A percentile compares a stretch with the other conserved stretches of the same genome.
Evolutionary conservation across 2,113 vertebrate species (phyloP).

Genomic region (Gopherus flavomarginatus): DNA sequence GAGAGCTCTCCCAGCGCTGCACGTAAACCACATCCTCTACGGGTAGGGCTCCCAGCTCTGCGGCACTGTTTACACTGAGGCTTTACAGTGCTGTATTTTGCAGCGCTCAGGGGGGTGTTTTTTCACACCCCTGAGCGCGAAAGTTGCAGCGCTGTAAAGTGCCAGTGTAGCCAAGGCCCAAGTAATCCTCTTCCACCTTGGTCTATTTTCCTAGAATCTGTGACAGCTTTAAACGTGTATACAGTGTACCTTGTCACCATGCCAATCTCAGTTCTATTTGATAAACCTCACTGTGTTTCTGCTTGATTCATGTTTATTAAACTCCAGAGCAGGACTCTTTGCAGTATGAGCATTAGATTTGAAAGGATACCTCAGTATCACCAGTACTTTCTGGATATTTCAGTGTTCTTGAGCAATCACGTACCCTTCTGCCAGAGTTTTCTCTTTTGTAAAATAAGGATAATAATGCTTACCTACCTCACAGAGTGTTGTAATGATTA

Average conservation of each 20-base stretch:
- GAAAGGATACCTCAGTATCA: neutral
- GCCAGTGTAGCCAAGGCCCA: neutral
- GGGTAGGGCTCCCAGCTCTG: too few species aligned
- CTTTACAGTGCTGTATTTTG: too few species aligned
- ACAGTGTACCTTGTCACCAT: neutral
- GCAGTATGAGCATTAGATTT: neutral
- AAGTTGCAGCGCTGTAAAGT: too few species aligned
- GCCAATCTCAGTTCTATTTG: constrained; percentile 10
- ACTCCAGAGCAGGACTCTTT: constrained; percentile 4
- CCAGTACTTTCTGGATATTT: constrained; percentile 33
- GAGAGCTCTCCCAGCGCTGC: too few species aligned
- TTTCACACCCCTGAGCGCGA: too few species aligned
- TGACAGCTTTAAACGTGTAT: constrained; percentile 37
- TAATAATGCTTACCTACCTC: constrained; percentile 44
- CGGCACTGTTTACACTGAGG: too few species aligned
- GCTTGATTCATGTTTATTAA: constrained; percentile 54
- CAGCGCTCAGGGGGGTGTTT: too few species aligned
- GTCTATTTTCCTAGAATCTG: constrained; percentile 8
- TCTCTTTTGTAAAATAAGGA: neutral
- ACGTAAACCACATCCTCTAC: too few species aligned
- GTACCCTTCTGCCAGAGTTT: constrained; percentile 37
- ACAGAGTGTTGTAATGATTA: constrained; percentile 54
- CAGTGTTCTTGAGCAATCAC: constrained; percentile 51
- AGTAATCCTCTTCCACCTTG: constrained; percentile 64
- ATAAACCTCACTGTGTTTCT: constrained; percentile 3